A percentile compares a stretch with the other conserved stretches of the same genome.
phyloP scores from a whole-genome alignment of 2,888 invertebrate species.

The Hedya salicella region DNA sequence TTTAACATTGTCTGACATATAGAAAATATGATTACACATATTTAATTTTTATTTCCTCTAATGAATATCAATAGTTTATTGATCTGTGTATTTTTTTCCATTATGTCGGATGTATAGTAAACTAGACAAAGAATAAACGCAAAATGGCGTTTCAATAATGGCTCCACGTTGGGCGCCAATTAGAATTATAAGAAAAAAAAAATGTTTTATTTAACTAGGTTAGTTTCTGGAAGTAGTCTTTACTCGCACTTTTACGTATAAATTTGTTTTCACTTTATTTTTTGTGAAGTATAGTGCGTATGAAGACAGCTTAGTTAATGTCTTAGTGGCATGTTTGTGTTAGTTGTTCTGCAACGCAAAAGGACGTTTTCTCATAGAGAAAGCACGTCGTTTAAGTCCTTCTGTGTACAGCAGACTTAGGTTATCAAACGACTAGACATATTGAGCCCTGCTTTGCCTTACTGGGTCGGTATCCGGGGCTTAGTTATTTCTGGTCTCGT shows the following conservation, averaged over 20 bases:
- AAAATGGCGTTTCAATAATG: conserved; percentile 10
- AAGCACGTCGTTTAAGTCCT: conserved; percentile 4
- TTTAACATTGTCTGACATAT: conserved; percentile 56
- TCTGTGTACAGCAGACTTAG: conserved; percentile 17
- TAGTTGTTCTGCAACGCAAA: conserved; percentile 57
- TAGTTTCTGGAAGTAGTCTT: conserved; percentile 38
- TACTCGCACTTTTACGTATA: conserved; percentile 41
- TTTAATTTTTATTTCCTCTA: too few relatives aligned
- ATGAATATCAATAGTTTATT: too few relatives aligned
- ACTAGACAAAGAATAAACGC: conserved; percentile 11
- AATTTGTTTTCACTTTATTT: conserved; percentile 33
- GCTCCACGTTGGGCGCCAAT: conserved; percentile 40
- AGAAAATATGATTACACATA: conserved; percentile 23
- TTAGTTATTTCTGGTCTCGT: conserved; percentile 26
- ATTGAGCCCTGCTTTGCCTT: background rate
- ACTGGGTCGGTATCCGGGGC: background rate
- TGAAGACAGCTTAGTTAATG: conserved; percentile 62
- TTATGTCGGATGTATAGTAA: conserved; percentile 34
- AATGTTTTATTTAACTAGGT: conserved; percentile 10
- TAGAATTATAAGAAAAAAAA: conserved; percentile 4
- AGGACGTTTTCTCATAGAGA: background rate
- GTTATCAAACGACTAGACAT: conserved; percentile 10
- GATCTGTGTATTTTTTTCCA: background rate
- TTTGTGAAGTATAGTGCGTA: conserved; percentile 52
- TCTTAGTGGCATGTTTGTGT: conserved; percentile 81